phyloP scores from a whole-genome alignment of 2,797 vertebrate species.

The Dipus sagitta region DNA sequence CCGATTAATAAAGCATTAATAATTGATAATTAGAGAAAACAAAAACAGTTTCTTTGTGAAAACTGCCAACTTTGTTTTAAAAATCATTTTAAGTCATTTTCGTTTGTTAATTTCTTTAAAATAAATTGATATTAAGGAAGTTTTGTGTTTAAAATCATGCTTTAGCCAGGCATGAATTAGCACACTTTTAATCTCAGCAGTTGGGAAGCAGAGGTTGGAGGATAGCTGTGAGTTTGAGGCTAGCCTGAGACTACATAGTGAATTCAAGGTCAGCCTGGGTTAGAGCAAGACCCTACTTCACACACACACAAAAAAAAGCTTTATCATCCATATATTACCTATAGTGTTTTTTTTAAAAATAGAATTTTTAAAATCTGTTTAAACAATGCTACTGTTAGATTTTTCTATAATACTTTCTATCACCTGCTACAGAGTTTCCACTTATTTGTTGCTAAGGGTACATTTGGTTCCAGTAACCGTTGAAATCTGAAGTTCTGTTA shows the following conservation, averaged over 20 bases:
- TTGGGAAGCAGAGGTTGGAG: too few species aligned
- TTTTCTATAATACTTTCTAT: background rate
- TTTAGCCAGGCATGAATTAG: background rate
- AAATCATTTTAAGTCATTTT: conserved; percentile 50
- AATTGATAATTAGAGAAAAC: conserved; percentile 34
- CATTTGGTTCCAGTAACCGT: background rate
- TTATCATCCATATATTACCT: background rate
- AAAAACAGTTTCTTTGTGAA: conserved; percentile 28
- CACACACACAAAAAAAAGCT: too few species aligned
- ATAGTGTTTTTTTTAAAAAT: conserved; percentile 12
- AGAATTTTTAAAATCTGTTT: conserved; percentile 41
- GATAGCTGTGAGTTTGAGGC: too few species aligned
- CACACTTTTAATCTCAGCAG: too few species aligned
- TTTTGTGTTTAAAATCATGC: conserved; percentile 27
- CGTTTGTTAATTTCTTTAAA: conserved; percentile 62
- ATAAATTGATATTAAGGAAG: conserved; percentile 10
- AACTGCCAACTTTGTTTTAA: conserved; percentile 39
- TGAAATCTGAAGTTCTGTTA: background rate
- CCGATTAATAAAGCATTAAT: conserved; percentile 57
- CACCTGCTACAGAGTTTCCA: background rate
- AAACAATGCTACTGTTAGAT: background rate
- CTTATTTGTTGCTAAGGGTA: background rate
- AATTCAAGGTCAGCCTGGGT: too few species aligned
- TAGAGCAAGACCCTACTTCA: too few species aligned
- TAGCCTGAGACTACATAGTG: too few species aligned